Base-by-base conservation (phyloP, 2,888 invertebrate genomes). In the Monopis laevigella region DNA sequence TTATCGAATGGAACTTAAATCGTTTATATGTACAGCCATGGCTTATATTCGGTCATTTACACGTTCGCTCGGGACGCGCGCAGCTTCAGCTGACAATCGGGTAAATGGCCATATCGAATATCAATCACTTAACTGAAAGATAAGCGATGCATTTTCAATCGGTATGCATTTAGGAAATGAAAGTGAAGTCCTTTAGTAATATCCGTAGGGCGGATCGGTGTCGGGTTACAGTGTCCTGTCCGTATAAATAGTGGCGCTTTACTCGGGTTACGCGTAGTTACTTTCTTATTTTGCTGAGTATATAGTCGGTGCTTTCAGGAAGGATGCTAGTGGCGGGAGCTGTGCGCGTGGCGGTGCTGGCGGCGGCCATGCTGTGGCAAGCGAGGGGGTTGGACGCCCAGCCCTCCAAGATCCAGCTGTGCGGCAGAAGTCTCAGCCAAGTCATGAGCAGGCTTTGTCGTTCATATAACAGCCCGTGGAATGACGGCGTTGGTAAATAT, bases 101-200 rank as follows among this genome's bases (percentile, higher is more conserved):
- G 17, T 8, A 4, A 32, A 13, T 16, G n/a, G 8, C 7, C 32
- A 17, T 32, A 32, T 32, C 32, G 16, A 36, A 36, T 36, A 21
- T 36, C 36, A 36, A 36, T 36, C 21, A 21, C 19, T 36, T 19
- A 36, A 21, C 12, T 11, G 19, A 10, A 7, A 6, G 24, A 36
- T 36, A 36, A 36, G 18, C 19, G 11, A 21, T 36, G 36, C 36
- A 36, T 36, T 36, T 36, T 36, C 12, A 19, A 36, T 4, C 21
- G 55, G 55, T 51, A 58, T 65, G 61, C 68, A 74, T 64, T 77
- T 63, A 74, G 78, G 78, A 80, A 78, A 78, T 77, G 73, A 78
- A 69, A 60, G 53, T 43, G 19, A 36, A 45, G 45, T 48, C 48
- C 57, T 58, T 51, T 51, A 55, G 59, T 58, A 63, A 57, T 62